Percentiles rank a stretch among this genome's conserved stretches.
Evolutionary conservation across 2,113 vertebrate species (phyloP).

Genomic region (Kobus ellipsiprymnus): DNA sequence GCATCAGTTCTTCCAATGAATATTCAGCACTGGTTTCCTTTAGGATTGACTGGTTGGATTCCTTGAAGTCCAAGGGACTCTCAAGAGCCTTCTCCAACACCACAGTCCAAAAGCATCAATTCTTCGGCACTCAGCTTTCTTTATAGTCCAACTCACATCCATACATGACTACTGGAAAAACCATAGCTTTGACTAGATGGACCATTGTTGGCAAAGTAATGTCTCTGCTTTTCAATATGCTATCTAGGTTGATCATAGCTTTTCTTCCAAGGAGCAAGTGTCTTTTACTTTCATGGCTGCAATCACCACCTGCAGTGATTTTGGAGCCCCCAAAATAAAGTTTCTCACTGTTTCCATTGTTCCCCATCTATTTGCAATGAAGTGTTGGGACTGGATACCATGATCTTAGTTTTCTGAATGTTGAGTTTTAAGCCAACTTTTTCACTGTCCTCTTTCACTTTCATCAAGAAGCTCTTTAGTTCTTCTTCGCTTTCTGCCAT

Average conservation of each 20-base stretch:
- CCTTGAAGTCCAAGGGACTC: not conserved
- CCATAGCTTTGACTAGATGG: not conserved
- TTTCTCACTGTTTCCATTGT: not conserved
- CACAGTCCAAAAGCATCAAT: not conserved
- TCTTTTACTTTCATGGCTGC: not conserved
- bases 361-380: not conserved
- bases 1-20: not conserved
- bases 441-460: not conserved
- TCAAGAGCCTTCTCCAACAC: not conserved
- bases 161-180: not conserved
- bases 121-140: not conserved
- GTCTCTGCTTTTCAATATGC: not conserved
- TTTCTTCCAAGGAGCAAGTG: not conserved
- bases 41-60: not conserved
- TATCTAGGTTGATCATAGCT: not conserved
- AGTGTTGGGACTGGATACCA: not conserved
- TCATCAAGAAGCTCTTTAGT: not conserved
- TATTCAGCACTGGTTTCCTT: not conserved
- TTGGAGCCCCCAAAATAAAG: not conserved
- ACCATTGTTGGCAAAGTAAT: not conserved
- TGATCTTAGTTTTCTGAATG: not conserved
- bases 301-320: not conserved
- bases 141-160: not conserved
- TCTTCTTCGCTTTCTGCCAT: not conserved
- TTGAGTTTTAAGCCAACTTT: not conserved